Conservation (phyloP, 2,797 vertebrate genomes). For the Manis crassicaudata region DNA sequence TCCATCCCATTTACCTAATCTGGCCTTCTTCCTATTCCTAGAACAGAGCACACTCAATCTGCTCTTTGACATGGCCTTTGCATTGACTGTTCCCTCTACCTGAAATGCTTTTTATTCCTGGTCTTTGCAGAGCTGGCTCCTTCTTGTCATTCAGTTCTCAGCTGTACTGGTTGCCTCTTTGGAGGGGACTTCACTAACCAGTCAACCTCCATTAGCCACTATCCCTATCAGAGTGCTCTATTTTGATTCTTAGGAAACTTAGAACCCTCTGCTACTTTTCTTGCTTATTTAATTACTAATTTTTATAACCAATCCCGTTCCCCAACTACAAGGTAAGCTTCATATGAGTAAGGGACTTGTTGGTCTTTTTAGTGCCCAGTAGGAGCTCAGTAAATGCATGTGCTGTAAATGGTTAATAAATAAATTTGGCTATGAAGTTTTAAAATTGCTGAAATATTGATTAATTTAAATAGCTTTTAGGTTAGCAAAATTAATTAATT, state of each 20-base stretch:
- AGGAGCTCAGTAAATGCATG: background rate
- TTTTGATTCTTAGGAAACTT: background rate
- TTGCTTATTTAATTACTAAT: background rate
- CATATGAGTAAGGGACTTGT: background rate
- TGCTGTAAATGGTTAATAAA: background rate
- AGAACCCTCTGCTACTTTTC: background rate
- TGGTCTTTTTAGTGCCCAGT: background rate
- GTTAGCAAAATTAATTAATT: conserved; percentile 35
- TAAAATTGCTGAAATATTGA: conserved; percentile 1
- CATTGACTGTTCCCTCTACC: background rate
- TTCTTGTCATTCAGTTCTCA: background rate
- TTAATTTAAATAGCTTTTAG: conserved; percentile 18
- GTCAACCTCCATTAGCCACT: background rate
- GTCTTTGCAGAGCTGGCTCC: background rate
- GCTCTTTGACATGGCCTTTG: background rate
- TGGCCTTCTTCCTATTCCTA: background rate
- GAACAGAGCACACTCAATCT: background rate
- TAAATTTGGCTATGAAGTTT: background rate
- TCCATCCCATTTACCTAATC: background rate
- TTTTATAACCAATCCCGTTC: background rate
- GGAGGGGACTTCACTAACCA: background rate
- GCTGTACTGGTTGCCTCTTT: background rate
- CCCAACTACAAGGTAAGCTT: background rate
- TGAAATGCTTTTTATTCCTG: background rate
- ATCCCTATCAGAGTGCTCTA: background rate